Evolutionary conservation across 2,888 invertebrate genomes (phyloP).

Genomic region (Lasioglossum villosulum): DNA sequence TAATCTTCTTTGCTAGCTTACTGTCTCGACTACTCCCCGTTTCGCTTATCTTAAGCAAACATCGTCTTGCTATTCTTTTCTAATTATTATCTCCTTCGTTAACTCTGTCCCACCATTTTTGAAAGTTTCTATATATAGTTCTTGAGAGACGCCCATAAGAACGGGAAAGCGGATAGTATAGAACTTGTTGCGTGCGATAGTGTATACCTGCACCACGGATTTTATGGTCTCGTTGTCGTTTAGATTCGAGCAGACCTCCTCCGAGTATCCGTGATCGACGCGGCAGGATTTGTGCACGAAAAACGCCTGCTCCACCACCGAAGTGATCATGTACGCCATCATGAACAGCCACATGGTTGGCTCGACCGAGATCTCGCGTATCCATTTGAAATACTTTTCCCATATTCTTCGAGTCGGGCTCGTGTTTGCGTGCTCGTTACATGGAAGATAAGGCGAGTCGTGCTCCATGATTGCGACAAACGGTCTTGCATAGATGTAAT

Average conservation of each 20-base stretch:
- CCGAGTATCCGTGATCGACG: slow-evolving; percentile 89
- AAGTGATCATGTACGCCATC: slow-evolving; percentile 94
- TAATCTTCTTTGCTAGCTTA: not conserved
- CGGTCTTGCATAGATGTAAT: not conserved
- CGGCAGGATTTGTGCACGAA: slow-evolving; percentile 92
- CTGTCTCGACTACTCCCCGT: not conserved
- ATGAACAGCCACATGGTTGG: slow-evolving; percentile 95
- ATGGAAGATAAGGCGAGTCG: not conserved
- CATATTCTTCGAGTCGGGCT: not conserved
- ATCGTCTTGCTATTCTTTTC: not conserved
- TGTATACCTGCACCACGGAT: slow-evolving; percentile 89
- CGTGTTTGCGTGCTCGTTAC: not conserved
- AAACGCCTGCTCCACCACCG: slow-evolving; percentile 92
- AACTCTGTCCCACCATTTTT: too few species aligned
- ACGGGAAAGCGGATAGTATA: not conserved
- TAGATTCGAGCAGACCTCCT: slow-evolving; percentile 89
- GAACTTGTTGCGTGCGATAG: not conserved
- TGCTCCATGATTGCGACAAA: not conserved
- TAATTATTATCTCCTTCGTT: not conserved
- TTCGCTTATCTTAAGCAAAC: not conserved
- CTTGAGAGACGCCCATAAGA: not conserved
- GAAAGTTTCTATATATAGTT: too few species aligned
- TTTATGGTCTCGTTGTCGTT: slow-evolving; percentile 87
- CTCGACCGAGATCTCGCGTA: slow-evolving; percentile 90
- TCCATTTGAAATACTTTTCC: slow-evolving; percentile 72